phyloP scores from a whole-genome alignment of 1,140 invertebrate genomes.

The Popillia japonica region DNA sequence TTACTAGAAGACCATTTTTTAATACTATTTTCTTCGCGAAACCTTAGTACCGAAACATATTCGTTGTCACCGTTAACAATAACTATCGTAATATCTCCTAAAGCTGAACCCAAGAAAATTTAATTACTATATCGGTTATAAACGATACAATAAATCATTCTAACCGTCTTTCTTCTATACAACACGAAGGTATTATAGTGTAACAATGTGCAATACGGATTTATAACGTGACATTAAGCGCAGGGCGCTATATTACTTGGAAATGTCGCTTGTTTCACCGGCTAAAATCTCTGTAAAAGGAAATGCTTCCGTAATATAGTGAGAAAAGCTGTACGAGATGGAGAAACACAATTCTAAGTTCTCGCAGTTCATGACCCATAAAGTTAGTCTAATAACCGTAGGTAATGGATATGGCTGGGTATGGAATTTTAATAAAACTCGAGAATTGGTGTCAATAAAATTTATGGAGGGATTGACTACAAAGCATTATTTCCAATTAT shows the following conservation, averaged over 20 bases:
- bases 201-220: conserved; percentile 3
- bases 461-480: conserved; percentile 16
- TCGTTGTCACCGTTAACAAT: too few relatives aligned
- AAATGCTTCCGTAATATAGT: conserved; percentile 32
- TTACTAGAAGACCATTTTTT: too few relatives aligned
- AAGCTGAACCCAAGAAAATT: not conserved
- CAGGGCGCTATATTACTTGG: not conserved
- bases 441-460: conserved; percentile 27
- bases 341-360: conserved; percentile 35
- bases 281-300: conserved; percentile 19
- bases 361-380: conserved; percentile 37
- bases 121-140: not conserved
- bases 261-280: not conserved
- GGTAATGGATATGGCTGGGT: conserved; percentile 31
- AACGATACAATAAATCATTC: not conserved
- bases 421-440: conserved; percentile 36
- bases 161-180: not conserved
- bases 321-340: conserved; percentile 17
- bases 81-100: too few relatives aligned
- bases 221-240: conserved; percentile 13
- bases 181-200: not conserved
- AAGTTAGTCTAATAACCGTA: conserved; percentile 34
- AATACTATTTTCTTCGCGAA: too few relatives aligned
- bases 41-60: too few relatives aligned
- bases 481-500: conserved; percentile 36